A percentile compares a stretch with the other conserved stretches of the same genome.
phyloP scores from a whole-genome alignment of 2,888 invertebrate species.

The Philopedon plagiatum region DNA sequence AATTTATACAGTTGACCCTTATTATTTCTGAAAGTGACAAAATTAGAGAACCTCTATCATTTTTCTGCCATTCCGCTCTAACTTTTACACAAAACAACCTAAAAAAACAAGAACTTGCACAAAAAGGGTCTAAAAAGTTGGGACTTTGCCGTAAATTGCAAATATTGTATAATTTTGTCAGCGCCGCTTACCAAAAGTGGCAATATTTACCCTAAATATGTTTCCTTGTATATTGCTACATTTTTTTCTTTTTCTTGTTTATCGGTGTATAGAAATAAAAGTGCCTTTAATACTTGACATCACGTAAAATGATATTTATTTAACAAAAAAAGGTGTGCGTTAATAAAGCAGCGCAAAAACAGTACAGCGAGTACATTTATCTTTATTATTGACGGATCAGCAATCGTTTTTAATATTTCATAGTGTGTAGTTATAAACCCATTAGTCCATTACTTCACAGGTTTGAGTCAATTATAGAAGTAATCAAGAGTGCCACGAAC shows the following conservation, averaged over 20 bases:
- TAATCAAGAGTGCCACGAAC: too few species aligned
- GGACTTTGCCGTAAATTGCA: slow-evolving; percentile 24
- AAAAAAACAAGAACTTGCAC: slow-evolving; percentile 19
- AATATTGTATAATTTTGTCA: slow-evolving; percentile 29
- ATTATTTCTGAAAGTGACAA: slow-evolving; percentile 1
- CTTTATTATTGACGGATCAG: too few species aligned
- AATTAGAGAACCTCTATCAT: slow-evolving; percentile 1
- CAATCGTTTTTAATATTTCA: too few species aligned
- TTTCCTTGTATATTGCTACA: slow-evolving; percentile 3
- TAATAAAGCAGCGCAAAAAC: too few species aligned
- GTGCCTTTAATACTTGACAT: too few species aligned
- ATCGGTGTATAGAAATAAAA: background rate
- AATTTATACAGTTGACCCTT: slow-evolving; percentile 6
- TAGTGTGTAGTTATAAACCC: too few species aligned
- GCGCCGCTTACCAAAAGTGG: slow-evolving; percentile 24
- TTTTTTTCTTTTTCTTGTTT: slow-evolving; percentile 7
- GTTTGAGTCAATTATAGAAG: too few species aligned
- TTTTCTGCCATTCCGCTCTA: slow-evolving; percentile 1
- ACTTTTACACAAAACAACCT: slow-evolving; percentile 13
- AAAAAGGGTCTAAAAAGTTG: background rate
- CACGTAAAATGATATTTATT: too few species aligned
- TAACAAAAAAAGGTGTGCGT: too few species aligned
- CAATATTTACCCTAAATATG: slow-evolving; percentile 28
- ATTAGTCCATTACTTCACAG: too few species aligned
- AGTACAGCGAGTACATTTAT: too few species aligned